These are phyloP conservation scores for Notodonta ziczac DNA, from an alignment of 2,888 invertebrate species.

Conservation along the genomic window DNA sequence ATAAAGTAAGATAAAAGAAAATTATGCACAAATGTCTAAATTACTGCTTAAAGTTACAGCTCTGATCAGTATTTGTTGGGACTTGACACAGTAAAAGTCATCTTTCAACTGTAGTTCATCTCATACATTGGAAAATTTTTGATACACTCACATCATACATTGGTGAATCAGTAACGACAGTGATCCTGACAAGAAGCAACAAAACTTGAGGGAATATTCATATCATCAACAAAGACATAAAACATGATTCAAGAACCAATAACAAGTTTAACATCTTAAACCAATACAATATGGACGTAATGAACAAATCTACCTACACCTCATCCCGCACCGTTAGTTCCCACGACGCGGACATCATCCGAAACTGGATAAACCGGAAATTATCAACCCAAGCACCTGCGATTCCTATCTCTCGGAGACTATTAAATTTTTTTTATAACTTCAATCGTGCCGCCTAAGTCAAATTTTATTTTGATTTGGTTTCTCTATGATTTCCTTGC, in stretches of 20 bases:
- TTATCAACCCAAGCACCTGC: conserved; percentile 60
- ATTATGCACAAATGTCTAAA: too few species aligned
- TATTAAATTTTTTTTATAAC: conserved; percentile 40
- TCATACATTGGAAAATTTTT: too few species aligned
- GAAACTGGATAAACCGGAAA: conserved; percentile 80
- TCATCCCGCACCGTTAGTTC: conserved; percentile 66
- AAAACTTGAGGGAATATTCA: not conserved
- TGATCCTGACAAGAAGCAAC: too few species aligned
- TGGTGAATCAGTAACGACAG: too few species aligned
- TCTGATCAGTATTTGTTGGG: too few species aligned
- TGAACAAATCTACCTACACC: conserved; percentile 31
- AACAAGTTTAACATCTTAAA: conserved; percentile 9
- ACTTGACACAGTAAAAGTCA: too few species aligned
- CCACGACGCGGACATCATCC: conserved; percentile 69
- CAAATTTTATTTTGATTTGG: not conserved
- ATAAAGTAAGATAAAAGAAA: too few species aligned
- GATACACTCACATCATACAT: too few species aligned
- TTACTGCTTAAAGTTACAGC: too few species aligned
- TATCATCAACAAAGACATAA: not conserved
- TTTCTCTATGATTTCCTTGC: too few species aligned
- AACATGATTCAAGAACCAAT: conserved; percentile 13
- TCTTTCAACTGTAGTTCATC: too few species aligned
- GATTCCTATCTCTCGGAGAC: conserved; percentile 47
- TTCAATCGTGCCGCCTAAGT: conserved; percentile 34
- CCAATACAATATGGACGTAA: conserved; percentile 29